Evolutionary conservation across 2,113 vertebrate species (phyloP).

Genomic region (Pungitius pungitius): DNA sequence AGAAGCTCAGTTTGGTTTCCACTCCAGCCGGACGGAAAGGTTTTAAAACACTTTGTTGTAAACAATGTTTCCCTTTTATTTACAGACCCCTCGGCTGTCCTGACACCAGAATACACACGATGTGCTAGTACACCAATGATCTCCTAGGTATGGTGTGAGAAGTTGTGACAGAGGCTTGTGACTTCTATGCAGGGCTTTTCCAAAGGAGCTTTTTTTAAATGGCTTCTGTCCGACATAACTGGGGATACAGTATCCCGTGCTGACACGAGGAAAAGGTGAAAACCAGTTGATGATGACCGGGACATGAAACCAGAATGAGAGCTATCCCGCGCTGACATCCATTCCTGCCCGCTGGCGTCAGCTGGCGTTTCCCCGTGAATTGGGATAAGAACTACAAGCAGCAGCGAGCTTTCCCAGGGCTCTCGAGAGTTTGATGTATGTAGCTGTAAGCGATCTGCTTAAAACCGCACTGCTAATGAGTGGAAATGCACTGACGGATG

Average conservation of each 20-base stretch:
- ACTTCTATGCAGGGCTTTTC: background rate
- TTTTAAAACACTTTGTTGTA: constrained; percentile 3
- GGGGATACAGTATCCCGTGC: constrained; percentile 32
- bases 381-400: constrained; percentile 63
- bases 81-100: background rate
- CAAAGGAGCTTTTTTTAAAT: constrained; percentile 27
- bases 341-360: constrained; percentile 30
- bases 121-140: background rate
- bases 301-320: constrained; percentile 40
- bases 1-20: background rate
- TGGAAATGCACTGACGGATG: constrained; percentile 46
- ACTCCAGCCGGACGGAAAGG: background rate
- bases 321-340: constrained; percentile 23
- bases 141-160: constrained; percentile 15
- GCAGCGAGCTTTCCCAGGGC: constrained; percentile 45
- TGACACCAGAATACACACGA: background rate
- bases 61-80: background rate
- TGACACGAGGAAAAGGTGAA: constrained; percentile 53
- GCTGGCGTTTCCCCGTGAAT: constrained; percentile 32
- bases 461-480: constrained; percentile 58
- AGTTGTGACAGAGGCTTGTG: background rate
- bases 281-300: constrained; percentile 36
- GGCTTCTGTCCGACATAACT: constrained; percentile 9
- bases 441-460: constrained; percentile 37
- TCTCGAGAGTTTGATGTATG: constrained; percentile 30